Evolutionary conservation across 2,113 vertebrate species (phyloP).

Genomic region (Labeo catla): DNA sequence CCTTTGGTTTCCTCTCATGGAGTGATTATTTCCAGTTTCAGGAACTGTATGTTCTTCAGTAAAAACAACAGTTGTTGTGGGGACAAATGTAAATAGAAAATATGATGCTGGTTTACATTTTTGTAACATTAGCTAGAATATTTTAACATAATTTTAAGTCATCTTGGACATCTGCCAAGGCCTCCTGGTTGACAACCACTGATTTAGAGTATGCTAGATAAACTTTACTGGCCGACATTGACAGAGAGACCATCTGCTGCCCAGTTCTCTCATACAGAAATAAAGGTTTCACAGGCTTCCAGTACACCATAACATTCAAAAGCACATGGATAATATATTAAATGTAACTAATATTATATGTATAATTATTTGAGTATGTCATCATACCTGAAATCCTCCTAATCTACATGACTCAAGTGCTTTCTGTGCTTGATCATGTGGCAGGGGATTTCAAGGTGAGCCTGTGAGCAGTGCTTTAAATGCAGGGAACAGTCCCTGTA

Average conservation of each 20-base stretch:
- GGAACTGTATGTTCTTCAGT: not conserved
- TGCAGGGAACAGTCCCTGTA: too few species aligned
- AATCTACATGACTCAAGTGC: not conserved
- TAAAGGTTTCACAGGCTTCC: not conserved
- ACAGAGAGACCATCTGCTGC: not conserved
- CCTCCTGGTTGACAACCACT: not conserved
- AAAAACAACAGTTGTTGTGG: not conserved
- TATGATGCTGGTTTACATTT: not conserved
- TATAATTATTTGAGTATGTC: not conserved
- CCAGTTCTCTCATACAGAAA: not conserved
- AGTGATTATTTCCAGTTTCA: too few species aligned
- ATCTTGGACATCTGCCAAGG: not conserved
- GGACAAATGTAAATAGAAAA: not conserved
- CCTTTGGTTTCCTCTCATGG: not conserved
- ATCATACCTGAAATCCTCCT: not conserved
- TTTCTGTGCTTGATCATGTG: not conserved
- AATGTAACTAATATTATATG: not conserved
- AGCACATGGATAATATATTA: not conserved
- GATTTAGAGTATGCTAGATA: not conserved
- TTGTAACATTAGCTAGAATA: not conserved
- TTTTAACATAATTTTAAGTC: not conserved
- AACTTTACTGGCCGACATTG: conserved; percentile 1
- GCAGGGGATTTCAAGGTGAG: not conserved
- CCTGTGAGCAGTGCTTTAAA: too few species aligned
- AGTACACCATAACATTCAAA: not conserved